Evolutionary conservation across 2,797 vertebrate genomes (phyloP).

Genomic region (Pogonophryne albipinna): DNA sequence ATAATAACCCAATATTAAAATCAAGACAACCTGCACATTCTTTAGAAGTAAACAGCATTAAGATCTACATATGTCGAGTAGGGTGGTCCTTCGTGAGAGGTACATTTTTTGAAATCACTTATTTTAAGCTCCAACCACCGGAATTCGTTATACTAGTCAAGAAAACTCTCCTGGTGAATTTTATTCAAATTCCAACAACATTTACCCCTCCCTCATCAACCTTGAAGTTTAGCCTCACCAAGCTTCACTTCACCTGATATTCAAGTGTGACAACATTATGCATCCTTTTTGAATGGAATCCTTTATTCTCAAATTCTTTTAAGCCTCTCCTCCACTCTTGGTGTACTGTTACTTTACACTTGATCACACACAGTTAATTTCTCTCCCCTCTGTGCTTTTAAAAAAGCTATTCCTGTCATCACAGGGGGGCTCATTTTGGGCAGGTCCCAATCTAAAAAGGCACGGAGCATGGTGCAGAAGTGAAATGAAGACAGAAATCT

Average conservation of each 20-base stretch:
- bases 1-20: no score
- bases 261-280: slow-evolving; percentile 16
- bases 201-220: no score
- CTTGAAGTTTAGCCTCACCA: not conserved
- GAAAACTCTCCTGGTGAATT: no score
- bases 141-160: no score
- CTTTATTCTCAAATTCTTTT: slow-evolving; percentile 51
- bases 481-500: slow-evolving; percentile 63
- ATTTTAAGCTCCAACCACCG: no score
- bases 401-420: slow-evolving; percentile 70
- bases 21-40: not conserved
- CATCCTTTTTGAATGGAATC: slow-evolving; percentile 53
- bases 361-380: slow-evolving; percentile 68
- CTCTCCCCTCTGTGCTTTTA: slow-evolving; percentile 58
- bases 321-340: slow-evolving; percentile 12
- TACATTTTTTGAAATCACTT: no score
- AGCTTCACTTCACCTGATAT: slow-evolving; percentile 25
- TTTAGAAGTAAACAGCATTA: not conserved
- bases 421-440: slow-evolving; percentile 53
- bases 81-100: no score
- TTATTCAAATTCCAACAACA: no score
- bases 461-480: slow-evolving; percentile 53
- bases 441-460: slow-evolving; percentile 64
- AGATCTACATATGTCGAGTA: not conserved
- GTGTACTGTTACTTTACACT: slow-evolving; percentile 56